Base-by-base conservation (phyloP, 2,888 invertebrate genomes). In the Lasioglossum morio region DNA sequence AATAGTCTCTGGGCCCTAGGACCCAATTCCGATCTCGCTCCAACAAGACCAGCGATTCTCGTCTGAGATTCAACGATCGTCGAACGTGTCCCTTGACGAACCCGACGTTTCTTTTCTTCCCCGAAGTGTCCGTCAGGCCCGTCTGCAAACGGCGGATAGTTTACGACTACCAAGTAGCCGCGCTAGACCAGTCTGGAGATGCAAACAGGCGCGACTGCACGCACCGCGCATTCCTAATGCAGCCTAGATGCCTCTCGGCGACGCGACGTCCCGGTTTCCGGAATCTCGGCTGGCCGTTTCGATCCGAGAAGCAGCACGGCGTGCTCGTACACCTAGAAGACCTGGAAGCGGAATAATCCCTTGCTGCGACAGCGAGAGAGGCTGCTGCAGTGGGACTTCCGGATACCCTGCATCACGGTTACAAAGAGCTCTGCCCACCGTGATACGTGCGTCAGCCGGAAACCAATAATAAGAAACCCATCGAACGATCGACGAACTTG, bases 391-490 rank as follows among this genome's bases (percentile, higher is more conserved):
- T 46, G 87, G 83, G 81, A 90, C 92, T 92, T 92, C 91, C 92
- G 92, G 92, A 92, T 88, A 86, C 84, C 85, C 40, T 34, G 53
- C 30, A 57, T 46, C 43, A 84, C 27, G 53, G 78, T 84, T 81
- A 80, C 88, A 78, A 89, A 85, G 87, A 86, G 81, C 84, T 79
- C 23, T 77, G 75, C 60, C 85, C 80, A 79, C 74, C 84, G 86
- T 82, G 86, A 87, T 89, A 86, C 84, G 84, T 82, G 86, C 85
- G 14, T 37, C 12, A 84, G 87, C 89, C 84, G 88, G 85, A 90
- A 91, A 89, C 87, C 87, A 81, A 86, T 77, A 91, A 90, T 89
- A 88, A 89, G 88, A 91, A 89, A 87, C 86, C 87, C 87, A 92
- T 90, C 90, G 90, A 91, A 88, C 90, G 91, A 91, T 91, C 91